These are phyloP conservation scores for Araneus ventricosus DNA, from an alignment of 1,140 invertebrate genomes.

Conservation along the genomic window DNA sequence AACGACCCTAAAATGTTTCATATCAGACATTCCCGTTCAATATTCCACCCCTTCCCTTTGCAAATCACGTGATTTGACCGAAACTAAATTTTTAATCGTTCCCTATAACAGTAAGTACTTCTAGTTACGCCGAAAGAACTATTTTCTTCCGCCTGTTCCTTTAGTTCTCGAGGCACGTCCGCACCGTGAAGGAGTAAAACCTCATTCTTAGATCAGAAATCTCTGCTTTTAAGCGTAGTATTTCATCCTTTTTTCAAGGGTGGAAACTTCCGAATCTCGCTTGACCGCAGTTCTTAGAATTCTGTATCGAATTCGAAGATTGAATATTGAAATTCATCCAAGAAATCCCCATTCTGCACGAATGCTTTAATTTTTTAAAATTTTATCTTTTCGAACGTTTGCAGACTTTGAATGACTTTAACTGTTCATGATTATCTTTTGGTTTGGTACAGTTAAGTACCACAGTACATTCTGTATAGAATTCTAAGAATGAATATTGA, in stretches of 20 bases:
- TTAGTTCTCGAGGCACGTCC: conserved; percentile 40
- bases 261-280: not conserved
- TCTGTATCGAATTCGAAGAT: not conserved
- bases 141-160: conserved; percentile 22
- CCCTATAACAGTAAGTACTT: not conserved
- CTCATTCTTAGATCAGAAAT: conserved; percentile 48
- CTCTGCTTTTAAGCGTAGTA: not conserved
- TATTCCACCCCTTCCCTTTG: too few species aligned
- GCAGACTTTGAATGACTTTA: too few species aligned
- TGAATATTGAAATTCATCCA: not conserved
- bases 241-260: not conserved
- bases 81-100: not conserved
- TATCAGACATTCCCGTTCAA: too few species aligned
- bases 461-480: not conserved
- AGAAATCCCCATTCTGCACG: too few species aligned
- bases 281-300: not conserved
- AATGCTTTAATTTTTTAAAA: too few species aligned
- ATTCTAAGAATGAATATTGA: not conserved
- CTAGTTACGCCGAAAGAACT: not conserved
- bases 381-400: too few species aligned
- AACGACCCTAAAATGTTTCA: too few species aligned
- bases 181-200: conserved; percentile 14
- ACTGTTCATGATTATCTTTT: too few species aligned
- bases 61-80: too few species aligned
- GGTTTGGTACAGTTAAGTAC: too few species aligned